Base-by-base conservation (phyloP, 1,140 invertebrate genomes). In the Drosophila miranda region DNA sequence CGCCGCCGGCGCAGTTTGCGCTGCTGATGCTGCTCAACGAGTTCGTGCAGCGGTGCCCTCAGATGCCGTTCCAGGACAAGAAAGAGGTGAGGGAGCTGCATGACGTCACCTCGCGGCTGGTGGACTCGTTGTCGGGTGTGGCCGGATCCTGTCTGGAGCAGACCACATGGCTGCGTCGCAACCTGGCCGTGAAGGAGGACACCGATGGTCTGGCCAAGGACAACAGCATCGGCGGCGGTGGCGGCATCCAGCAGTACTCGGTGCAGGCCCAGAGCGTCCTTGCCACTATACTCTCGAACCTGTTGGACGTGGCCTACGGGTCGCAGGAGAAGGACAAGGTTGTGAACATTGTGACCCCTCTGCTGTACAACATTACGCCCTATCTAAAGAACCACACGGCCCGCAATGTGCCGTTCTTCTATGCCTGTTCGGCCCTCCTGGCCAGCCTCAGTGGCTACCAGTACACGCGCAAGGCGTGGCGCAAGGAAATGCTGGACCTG, bases 281-380 rank as follows among this genome's bases (percentile, higher is more conserved):
- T 41, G 96, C 97, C 0, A 95, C 97, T 93, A 94, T 97, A 83
- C 92, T 98, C n/a, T 96, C 97, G 2, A 95, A 96, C n/a, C 92
- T 99, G 0, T 91, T 99, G 49, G 98, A 99, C 91, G 96, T 98
- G 14, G 95, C 97, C 54, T 98, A 97, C 89, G 95, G 95, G 46
- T 97, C 96, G 60, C 97, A 98, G 83, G 98, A 99, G 89, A 99
- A 98, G 89, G 98, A 99, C 89, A 95, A 96, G 89, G 95, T 98
- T 2, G 94, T 96, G 42, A 95, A 96, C 14, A 93, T 98, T 49
- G 92, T 98, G 6, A 95, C 94, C 6, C 95, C 94, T 42, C 92
- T 98, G 9, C 96, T 98, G 93, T 95, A 95, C 74, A 97, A 98
- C 89, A 95, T 98, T 5, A 96, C 97, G 11, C 97, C 97, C 4